Percentiles rank a stretch among this genome's conserved stretches.
These are phyloP conservation scores for Scortum barcoo DNA, from an alignment of 2,113 vertebrate species.

Conservation along the genomic window DNA sequence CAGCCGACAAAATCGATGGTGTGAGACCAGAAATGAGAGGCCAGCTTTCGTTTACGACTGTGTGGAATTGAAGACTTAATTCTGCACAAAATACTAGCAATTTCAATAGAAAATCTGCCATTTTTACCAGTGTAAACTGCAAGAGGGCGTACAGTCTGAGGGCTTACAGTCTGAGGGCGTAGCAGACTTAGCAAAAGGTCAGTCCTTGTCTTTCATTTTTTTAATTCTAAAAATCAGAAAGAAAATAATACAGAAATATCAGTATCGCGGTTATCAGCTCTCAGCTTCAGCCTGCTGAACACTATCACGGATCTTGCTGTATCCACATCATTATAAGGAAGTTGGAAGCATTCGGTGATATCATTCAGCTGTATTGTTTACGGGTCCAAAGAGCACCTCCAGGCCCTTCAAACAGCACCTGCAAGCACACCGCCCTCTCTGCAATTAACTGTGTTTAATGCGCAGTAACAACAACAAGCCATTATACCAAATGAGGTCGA, in stretches of 20 bases:
- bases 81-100: not conserved
- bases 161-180: not conserved
- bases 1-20: not conserved
- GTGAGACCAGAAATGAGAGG: not conserved
- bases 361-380: slow-evolving; percentile 1
- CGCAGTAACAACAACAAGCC: slow-evolving; percentile 51
- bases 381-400: slow-evolving; percentile 16
- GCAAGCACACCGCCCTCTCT: slow-evolving; percentile 18
- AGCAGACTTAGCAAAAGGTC: not conserved
- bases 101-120: not conserved
- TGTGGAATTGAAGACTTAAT: not conserved
- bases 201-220: not conserved
- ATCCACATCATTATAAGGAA: not conserved
- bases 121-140: not conserved
- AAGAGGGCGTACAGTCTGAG: not conserved
- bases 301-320: too few species aligned
- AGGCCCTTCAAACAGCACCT: not conserved
- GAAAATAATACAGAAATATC: not conserved
- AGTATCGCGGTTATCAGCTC: too few species aligned
- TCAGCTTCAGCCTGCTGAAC: not conserved
- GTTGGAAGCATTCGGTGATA: not conserved
- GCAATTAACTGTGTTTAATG: slow-evolving; percentile 49
- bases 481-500: slow-evolving; percentile 38
- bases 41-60: not conserved
- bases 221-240: too few species aligned